Percentiles rank a stretch among this genome's conserved stretches.
Evolutionary conservation across 2,888 invertebrate genomes (phyloP).

Genomic region (Muscina levida): DNA sequence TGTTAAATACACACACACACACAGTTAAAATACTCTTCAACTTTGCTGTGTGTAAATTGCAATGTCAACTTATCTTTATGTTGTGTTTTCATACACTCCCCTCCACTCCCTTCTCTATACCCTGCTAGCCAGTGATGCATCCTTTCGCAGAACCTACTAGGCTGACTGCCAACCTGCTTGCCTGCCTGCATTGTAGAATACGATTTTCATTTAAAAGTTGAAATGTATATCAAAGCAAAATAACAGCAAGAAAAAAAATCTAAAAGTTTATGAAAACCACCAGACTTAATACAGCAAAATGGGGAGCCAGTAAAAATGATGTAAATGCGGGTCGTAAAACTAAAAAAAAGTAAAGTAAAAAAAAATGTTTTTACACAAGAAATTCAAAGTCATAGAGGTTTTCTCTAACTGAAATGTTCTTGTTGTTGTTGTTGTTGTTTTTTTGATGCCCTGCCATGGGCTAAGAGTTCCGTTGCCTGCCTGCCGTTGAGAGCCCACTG

Average conservation of each 20-base stretch:
- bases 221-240: constrained; percentile 12
- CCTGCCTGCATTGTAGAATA: constrained; percentile 53
- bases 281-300: constrained; percentile 53
- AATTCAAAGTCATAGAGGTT: constrained; percentile 52
- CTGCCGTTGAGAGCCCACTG: no score
- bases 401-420: neutral
- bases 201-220: constrained; percentile 13
- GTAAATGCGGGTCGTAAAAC: constrained; percentile 38
- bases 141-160: neutral
- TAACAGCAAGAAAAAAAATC: neutral
- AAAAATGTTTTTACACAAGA: constrained; percentile 4
- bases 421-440: neutral
- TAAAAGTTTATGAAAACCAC: constrained; percentile 35
- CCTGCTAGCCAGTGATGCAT: neutral
- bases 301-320: neutral
- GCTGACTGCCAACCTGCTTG: neutral
- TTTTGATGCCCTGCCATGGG: neutral
- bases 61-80: constrained; percentile 28
- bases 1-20: neutral
- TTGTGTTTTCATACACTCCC: neutral
- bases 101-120: no score
- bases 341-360: constrained; percentile 1
- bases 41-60: constrained; percentile 3
- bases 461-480: neutral
- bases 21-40: neutral